Conservation (phyloP, 2,113 vertebrate genomes). For the Numenius arquata region DNA sequence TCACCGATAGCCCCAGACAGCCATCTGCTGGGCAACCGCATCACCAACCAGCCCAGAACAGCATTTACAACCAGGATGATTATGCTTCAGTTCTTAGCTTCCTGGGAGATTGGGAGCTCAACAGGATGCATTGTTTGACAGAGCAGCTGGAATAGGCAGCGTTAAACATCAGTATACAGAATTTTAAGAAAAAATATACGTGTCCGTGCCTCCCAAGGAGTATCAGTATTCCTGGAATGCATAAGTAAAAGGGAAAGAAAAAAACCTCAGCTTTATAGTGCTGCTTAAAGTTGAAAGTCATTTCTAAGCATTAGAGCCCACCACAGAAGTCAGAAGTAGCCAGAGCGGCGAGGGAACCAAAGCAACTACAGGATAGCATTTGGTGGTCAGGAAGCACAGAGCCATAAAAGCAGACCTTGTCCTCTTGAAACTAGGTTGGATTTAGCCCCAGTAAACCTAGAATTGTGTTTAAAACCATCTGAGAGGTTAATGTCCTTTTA, state of each 20-base stretch:
- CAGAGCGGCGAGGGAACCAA: neutral
- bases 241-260: neutral
- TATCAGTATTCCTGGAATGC: neutral
- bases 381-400: neutral
- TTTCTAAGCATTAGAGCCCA: neutral
- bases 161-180: neutral
- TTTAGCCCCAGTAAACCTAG: neutral
- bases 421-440: neutral
- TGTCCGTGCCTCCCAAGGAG: neutral
- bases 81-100: neutral
- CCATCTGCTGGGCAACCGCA: constrained; percentile 8
- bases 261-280: neutral
- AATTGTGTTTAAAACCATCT: neutral
- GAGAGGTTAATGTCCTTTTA: neutral
- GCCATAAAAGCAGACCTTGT: neutral
- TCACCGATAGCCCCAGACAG: neutral
- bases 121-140: neutral
- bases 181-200: neutral
- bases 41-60: neutral
- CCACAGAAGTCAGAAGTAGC: neutral
- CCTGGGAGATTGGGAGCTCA: neutral
- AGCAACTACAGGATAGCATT: neutral
- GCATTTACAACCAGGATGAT: neutral
- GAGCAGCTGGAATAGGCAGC: neutral
- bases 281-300: neutral